Conservation (phyloP, 2,113 vertebrate genomes). For the Clinocottus analis region DNA sequence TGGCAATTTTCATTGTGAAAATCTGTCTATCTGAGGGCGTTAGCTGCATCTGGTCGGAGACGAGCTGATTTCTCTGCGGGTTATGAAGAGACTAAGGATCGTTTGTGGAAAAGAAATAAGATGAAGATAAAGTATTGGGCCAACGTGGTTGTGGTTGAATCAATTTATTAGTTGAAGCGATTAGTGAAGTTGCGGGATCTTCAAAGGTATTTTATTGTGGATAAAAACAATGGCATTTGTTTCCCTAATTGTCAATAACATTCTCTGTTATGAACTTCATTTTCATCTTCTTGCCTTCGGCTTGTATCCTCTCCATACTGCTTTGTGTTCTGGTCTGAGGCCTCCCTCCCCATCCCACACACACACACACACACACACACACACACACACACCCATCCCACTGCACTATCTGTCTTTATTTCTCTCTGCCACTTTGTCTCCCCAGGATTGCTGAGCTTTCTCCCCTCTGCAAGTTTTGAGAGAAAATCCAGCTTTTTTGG, state of each 20-base stretch:
- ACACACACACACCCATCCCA: too few species aligned
- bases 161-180: conserved; percentile 49
- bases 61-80: conserved; percentile 65
- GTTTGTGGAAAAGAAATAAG: conserved; percentile 44
- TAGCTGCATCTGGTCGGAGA: conserved; percentile 55
- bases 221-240: conserved; percentile 52
- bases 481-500: conserved; percentile 46
- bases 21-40: conserved; percentile 52
- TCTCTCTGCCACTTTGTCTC: conserved; percentile 55
- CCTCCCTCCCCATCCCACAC: background rate
- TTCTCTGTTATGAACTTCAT: conserved; percentile 29
- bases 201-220: conserved; percentile 50
- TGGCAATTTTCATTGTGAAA: conserved; percentile 80
- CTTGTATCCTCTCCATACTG: background rate
- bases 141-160: conserved; percentile 38
- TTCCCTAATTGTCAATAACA: conserved; percentile 57
- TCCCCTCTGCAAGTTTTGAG: conserved; percentile 63
- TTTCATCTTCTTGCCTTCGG: conserved; percentile 30
- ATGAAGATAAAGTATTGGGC: conserved; percentile 47
- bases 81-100: conserved; percentile 48
- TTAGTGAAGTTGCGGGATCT: conserved; percentile 30
- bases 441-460: conserved; percentile 61
- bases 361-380: too few species aligned
- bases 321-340: conserved; percentile 32
- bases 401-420: conserved; percentile 42